These are phyloP conservation scores for Manduca sexta DNA, from an alignment of 1,140 invertebrate species.

Conservation along the genomic window DNA sequence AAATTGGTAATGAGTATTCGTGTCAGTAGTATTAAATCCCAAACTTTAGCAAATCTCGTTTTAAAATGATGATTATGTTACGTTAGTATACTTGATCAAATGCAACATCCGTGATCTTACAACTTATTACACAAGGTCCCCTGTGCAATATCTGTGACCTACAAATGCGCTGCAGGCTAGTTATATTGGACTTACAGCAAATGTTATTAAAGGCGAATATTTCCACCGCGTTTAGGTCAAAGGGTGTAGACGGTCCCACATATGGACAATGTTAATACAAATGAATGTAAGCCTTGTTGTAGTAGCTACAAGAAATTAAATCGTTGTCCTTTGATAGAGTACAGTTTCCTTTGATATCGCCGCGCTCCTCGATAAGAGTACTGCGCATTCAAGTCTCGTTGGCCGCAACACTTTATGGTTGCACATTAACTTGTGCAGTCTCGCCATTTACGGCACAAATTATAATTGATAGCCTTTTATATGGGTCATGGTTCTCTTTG, in stretches of 20 bases:
- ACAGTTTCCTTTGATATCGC: constrained; percentile 43
- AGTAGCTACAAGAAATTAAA: constrained; percentile 28
- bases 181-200: constrained; percentile 27
- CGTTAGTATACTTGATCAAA: constrained; percentile 17
- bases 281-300: constrained; percentile 39
- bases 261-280: constrained; percentile 26
- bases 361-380: constrained; percentile 44
- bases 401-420: constrained; percentile 20
- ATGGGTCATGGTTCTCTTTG: constrained; percentile 35
- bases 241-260: constrained; percentile 42
- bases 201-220: constrained; percentile 34
- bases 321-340: constrained; percentile 29
- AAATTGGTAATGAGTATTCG: not conserved
- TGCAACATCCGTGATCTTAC: constrained; percentile 23
- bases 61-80: too few relatives aligned
- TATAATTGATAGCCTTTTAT: constrained; percentile 34
- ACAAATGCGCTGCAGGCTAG: constrained; percentile 30
- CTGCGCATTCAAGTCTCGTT: constrained; percentile 21
- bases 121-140: constrained; percentile 41
- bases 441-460: constrained; percentile 33
- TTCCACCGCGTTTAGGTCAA: constrained; percentile 36
- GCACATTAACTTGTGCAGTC: constrained; percentile 34
- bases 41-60: too few relatives aligned
- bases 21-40: not conserved
- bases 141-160: constrained; percentile 49